phyloP scores from a whole-genome alignment of 2,888 invertebrate species.

The Minunthozetes semirufus region DNA sequence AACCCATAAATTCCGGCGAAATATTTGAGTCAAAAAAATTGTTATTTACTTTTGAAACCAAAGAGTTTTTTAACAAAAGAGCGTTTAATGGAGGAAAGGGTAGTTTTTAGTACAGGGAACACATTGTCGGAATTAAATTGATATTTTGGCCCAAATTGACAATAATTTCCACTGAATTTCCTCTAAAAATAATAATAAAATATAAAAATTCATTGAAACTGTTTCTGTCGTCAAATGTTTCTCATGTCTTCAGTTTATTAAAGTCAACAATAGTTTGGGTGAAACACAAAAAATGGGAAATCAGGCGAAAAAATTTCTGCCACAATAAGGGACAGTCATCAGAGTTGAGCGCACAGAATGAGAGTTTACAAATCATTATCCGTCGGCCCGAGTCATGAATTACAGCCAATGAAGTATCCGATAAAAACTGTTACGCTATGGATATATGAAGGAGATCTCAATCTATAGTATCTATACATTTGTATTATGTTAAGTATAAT shows the following conservation, averaged over 20 bases:
- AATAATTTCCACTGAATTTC: slow-evolving; percentile 29
- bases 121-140: neutral
- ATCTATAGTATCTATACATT: neutral
- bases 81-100: neutral
- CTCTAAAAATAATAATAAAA: neutral
- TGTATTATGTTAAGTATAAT: neutral
- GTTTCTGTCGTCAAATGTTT: neutral
- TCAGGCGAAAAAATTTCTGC: neutral
- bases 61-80: neutral
- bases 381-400: neutral
- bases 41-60: neutral
- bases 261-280: neutral
- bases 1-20: neutral
- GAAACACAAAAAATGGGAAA: neutral
- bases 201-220: neutral
- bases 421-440: neutral
- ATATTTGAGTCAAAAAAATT: neutral
- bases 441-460: neutral
- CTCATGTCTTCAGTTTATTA: neutral
- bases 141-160: neutral
- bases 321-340: neutral
- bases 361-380: neutral
- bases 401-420: neutral
- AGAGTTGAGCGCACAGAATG: neutral
- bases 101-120: neutral